These are phyloP conservation scores for Leuciscus waleckii DNA, from an alignment of 2,797 vertebrate species.

Conservation along the genomic window DNA sequence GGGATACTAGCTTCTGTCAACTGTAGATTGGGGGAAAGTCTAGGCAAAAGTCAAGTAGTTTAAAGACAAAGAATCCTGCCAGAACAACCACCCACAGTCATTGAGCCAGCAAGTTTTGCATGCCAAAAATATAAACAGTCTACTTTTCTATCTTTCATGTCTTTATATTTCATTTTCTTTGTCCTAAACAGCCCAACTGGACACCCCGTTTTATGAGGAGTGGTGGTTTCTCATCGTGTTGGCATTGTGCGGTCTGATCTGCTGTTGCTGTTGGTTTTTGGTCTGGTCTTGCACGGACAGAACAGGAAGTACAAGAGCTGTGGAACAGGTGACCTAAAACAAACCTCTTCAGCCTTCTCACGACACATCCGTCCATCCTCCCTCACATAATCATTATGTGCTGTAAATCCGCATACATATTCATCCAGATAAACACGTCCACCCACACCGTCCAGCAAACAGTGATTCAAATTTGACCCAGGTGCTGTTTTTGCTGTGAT, in stretches of 20 bases:
- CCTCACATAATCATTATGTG: constrained; percentile 2
- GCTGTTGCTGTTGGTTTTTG: constrained; percentile 86
- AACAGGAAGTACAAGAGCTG: constrained; percentile 88
- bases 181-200: constrained; percentile 80
- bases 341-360: background rate
- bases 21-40: background rate
- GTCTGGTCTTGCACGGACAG: constrained; percentile 87
- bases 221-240: constrained; percentile 97
- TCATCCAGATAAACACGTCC: constrained; percentile 1
- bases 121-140: background rate
- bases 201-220: constrained; percentile 91
- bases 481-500: constrained; percentile 42
- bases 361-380: background rate
- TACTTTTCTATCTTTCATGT: background rate
- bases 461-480: background rate
- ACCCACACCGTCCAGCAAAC: background rate
- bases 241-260: constrained; percentile 90
- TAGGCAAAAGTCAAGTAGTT: background rate
- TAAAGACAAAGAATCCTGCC: background rate
- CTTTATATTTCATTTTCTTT: constrained; percentile 7
- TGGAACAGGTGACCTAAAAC: constrained; percentile 76
- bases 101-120: background rate
- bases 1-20: background rate
- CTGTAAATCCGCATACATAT: background rate
- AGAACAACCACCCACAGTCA: background rate